Evolutionary conservation across 2,113 vertebrate genomes (phyloP).

Genomic region (Arvicanthis niloticus): DNA sequence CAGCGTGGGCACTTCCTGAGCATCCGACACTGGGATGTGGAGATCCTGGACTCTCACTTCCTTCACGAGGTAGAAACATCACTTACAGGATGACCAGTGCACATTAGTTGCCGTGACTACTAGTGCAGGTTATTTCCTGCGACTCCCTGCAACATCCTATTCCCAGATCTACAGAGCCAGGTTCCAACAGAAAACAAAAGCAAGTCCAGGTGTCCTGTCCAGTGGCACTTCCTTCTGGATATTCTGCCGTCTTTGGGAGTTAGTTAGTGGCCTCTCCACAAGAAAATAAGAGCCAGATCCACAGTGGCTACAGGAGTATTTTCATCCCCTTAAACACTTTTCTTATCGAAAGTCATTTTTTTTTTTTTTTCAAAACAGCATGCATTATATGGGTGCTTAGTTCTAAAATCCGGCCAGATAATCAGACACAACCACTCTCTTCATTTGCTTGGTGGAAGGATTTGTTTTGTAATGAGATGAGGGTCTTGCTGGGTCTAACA

Average conservation of each 20-base stretch:
- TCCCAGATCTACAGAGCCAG: not conserved
- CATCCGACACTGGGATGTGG: not conserved
- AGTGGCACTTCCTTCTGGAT: not conserved
- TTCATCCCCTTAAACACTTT: constrained; percentile 38
- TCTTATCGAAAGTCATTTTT: constrained; percentile 40
- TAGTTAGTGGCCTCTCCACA: not conserved
- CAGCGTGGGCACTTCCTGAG: not conserved
- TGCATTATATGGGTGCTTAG: not conserved
- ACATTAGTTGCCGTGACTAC: not conserved
- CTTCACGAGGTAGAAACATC: constrained; percentile 7
- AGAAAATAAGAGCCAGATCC: not conserved
- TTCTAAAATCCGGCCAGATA: constrained; percentile 61
- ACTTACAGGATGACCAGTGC: not conserved
- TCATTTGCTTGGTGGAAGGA: constrained; percentile 33
- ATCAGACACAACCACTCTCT: constrained; percentile 41
- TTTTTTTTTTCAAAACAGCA: not conserved
- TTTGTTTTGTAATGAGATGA: not conserved
- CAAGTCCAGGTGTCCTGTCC: not conserved
- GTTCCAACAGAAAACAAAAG: not conserved
- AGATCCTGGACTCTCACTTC: not conserved
- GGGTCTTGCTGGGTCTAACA: not conserved
- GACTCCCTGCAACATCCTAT: not conserved
- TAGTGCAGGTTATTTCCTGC: not conserved
- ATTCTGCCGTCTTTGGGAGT: not conserved
- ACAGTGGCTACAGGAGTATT: not conserved